Evolutionary conservation across 2,797 vertebrate genomes (phyloP), one percentile per base, ranked within the genome.

Genomic region (Anabas testudineus): DNA sequence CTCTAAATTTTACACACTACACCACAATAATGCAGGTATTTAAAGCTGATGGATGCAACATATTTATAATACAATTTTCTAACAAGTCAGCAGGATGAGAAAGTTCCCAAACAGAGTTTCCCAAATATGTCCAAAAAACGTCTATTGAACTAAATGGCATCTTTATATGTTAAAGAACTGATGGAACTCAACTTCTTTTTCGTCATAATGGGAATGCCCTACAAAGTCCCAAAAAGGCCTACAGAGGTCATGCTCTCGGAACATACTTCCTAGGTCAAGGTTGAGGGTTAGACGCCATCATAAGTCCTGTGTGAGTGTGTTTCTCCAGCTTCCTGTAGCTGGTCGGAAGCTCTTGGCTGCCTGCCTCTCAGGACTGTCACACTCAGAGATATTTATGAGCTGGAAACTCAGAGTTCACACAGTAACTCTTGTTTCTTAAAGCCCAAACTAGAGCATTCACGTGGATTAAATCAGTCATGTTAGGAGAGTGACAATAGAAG

Each of bases 291-390:
- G 48, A 32, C 49, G 22, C 62, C 51, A 55, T 75, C 76, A 82
- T 76, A 82, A 86, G 76, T 87, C 71, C 66, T 70, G 57, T 39
- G 10, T 76, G 68, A 86, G 79, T 72, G 79, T 72, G 76, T 83
- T 77, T 87, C 67, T 90, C 61, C 80, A 73, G 86, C 82, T 93
- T 94, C 89, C 92, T 91, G 88, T 60, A 76, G 80, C 72, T 67
- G 71, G 65, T 87, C 87, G 88, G 90, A 92, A 90, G 87, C 81
- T 83, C 81, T 85, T 86, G 74, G 87, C 82, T 76, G 47, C 81
- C 22, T 37, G 62, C 66, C 74, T 81, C 85, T 91, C 67, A 67
- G 62, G 72, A 61, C 39, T 82, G 84, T 88, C 87, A 81, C 77
- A 39, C 54, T 78, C 71, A 77, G 49, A 56, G 67, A 89, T 86